Base-by-base conservation (phyloP, 1,140 invertebrate species). In the Leguminivora glycinivorella region DNA sequence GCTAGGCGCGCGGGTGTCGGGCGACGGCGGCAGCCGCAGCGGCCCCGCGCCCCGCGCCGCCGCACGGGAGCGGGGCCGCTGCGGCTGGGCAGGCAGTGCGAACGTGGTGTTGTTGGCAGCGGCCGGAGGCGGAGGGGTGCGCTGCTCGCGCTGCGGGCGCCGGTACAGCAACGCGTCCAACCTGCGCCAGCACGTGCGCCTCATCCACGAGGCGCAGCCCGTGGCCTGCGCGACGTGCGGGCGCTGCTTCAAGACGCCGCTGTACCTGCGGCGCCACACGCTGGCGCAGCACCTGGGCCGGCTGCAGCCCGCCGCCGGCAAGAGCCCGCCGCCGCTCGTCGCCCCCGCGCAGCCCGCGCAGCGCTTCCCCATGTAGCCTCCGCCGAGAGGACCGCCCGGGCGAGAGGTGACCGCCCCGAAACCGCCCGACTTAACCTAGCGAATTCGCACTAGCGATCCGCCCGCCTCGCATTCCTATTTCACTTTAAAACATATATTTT, bases 101-200 rank as follows among this genome's bases (percentile, higher is more conserved):
- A 84, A 79, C 83, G 83, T 87, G 85, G 85, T 87, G 85, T 87
- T 86, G 85, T 86, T 87, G 87, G 84, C 87, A 88, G 86, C 83
- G 83, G 78, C 79, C 75, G 82, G 79, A 70, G 75, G 75, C 77
- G 86, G 78, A 80, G 83, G 83, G 66, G 85, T 85, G 75, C 82
- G 80, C 76, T 96, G 95, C 93, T 94, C 93, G 85, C 94, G 95
- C 92, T 96, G 95, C 93, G 95, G 95, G 81, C 94, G 95, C 85
- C 94, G 95, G 88, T 96, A 96, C 93, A 95, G 94, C 93, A 96
- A 95, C 93, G 93, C 95, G 88, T 96, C 95, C 84, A 96, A 96
- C 92, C 93, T 96, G 85, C 93, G 95, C 79, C 95, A 96, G 92
- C 95, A 96, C 92, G 95, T 96, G 93, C 94, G 95, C 83, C 94